Conservation (phyloP, 37 sponge, comb jelly and placozoan genomes). For the Halisarca cf. caerulea region DNA sequence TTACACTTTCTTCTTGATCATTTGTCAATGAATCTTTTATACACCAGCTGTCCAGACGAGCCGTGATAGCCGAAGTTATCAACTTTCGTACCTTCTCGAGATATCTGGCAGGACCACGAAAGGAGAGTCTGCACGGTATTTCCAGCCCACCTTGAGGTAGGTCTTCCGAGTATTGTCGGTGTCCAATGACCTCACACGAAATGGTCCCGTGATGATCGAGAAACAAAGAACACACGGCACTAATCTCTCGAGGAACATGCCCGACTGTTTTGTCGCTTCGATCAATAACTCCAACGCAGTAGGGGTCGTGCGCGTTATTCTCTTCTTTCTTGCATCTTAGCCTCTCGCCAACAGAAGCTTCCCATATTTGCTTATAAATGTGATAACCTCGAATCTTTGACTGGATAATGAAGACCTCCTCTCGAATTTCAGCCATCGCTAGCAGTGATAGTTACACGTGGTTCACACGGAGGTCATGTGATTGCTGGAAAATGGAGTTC, state of each 20-base stretch:
- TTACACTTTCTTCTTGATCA: background rate
- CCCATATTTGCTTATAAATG: slow-evolving; percentile 12
- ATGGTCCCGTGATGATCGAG: slow-evolving; percentile 28
- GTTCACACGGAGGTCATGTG: background rate
- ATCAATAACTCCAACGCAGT: slow-evolving; percentile 29
- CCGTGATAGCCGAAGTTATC: background rate
- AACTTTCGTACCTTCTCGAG: slow-evolving; percentile 30
- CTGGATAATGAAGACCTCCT: background rate
- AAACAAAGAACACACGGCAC: slow-evolving; percentile 37
- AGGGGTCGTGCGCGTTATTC: slow-evolving; percentile 38
- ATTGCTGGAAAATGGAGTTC: background rate
- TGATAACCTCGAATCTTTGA: slow-evolving; percentile 11
- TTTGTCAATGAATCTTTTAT: background rate
- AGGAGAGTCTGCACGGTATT: slow-evolving; percentile 38
- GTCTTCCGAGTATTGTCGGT: slow-evolving; percentile 12
- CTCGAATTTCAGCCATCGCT: background rate
- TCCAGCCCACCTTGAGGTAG: slow-evolving; percentile 58
- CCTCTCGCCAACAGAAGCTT: slow-evolving; percentile 29
- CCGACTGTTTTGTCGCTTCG: slow-evolving; percentile 14
- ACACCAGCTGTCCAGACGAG: background rate
- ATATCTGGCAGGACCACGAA: slow-evolving; percentile 15
- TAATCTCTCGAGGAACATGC: slow-evolving; percentile 46
- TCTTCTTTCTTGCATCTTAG: slow-evolving; percentile 28
- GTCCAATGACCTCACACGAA: slow-evolving; percentile 12
- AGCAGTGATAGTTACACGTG: background rate